Conservation (phyloP, 2,888 invertebrate species). For the Cephus nigrinus region DNA sequence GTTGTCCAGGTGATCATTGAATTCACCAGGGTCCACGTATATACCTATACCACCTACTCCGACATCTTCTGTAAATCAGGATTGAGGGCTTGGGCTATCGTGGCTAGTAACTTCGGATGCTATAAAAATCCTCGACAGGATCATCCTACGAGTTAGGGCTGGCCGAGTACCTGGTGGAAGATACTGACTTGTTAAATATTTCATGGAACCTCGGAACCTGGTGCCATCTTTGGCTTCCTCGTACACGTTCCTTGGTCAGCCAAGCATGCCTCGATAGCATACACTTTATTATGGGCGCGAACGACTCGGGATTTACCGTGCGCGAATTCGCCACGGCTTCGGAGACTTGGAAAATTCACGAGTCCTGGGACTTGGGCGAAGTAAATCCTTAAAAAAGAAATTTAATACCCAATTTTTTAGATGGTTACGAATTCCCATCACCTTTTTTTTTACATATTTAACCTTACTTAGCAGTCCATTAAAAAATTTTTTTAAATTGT, state of each 20-base stretch:
- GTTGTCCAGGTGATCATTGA: not conserved
- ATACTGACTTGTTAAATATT: not conserved
- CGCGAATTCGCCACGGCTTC: slow-evolving; percentile 25
- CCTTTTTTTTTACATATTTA: not conserved
- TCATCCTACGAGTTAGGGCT: not conserved
- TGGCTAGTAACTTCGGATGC: not conserved
- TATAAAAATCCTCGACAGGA: not conserved
- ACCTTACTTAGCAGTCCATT: not conserved
- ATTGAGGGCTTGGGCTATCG: not conserved
- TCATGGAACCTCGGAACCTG: not conserved
- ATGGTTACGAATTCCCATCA: not conserved
- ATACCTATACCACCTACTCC: not conserved
- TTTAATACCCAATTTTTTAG: not conserved
- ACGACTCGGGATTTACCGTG: slow-evolving; percentile 26
- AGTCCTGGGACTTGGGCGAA: slow-evolving; percentile 2
- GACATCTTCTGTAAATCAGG: not conserved
- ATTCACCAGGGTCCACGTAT: not conserved
- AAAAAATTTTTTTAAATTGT: not conserved
- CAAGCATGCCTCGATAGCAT: slow-evolving; percentile 28
- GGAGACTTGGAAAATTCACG: slow-evolving; percentile 16
- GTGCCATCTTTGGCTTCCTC: not conserved
- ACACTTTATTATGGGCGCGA: slow-evolving; percentile 29
- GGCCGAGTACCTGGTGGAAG: not conserved
- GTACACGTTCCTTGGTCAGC: slow-evolving; percentile 12
- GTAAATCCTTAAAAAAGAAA: too few species aligned